These are phyloP conservation scores for Thripadectes ignobilis DNA, from an alignment of 2,797 vertebrate species.

Conservation along the genomic window DNA sequence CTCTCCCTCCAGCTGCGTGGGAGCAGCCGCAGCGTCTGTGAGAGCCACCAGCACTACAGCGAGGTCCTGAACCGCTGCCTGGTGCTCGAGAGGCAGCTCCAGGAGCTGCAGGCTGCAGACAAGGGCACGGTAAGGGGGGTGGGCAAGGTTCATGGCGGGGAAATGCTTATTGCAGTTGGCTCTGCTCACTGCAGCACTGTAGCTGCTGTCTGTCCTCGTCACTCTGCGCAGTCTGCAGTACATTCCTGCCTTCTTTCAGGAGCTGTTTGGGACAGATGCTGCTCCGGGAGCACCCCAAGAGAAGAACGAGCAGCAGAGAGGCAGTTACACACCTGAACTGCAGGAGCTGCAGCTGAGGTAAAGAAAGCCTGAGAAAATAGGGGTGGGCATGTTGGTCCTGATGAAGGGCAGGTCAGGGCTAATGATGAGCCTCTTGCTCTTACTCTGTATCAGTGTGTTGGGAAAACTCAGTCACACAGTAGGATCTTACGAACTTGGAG, in stretches of 20 bases:
- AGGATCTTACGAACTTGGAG: background rate
- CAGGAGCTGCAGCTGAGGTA: constrained; percentile 87
- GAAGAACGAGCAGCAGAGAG: constrained; percentile 69
- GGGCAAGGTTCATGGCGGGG: background rate
- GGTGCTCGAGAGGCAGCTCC: constrained; percentile 74
- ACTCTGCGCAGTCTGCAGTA: background rate
- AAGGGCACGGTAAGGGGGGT: constrained; percentile 19
- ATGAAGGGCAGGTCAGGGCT: background rate
- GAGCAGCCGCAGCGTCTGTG: constrained; percentile 61
- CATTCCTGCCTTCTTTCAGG: constrained; percentile 71
- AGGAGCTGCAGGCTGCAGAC: constrained; percentile 68
- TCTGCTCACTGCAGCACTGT: background rate
- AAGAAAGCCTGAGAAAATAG: background rate
- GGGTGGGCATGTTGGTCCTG: background rate
- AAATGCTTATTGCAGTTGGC: background rate
- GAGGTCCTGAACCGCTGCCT: constrained; percentile 71
- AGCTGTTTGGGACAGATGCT: constrained; percentile 76
- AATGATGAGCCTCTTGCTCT: background rate
- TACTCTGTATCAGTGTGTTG: background rate
- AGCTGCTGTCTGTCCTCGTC: background rate
- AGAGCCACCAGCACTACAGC: constrained; percentile 69
- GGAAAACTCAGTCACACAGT: background rate
- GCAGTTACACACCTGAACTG: constrained; percentile 74
- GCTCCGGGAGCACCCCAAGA: constrained; percentile 92
- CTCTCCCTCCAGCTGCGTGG: constrained; percentile 76